Percentiles rank a stretch among this genome's conserved stretches.
Evolutionary conservation across 1,140 invertebrate genomes (phyloP).

Genomic region (Psix sp.): DNA sequence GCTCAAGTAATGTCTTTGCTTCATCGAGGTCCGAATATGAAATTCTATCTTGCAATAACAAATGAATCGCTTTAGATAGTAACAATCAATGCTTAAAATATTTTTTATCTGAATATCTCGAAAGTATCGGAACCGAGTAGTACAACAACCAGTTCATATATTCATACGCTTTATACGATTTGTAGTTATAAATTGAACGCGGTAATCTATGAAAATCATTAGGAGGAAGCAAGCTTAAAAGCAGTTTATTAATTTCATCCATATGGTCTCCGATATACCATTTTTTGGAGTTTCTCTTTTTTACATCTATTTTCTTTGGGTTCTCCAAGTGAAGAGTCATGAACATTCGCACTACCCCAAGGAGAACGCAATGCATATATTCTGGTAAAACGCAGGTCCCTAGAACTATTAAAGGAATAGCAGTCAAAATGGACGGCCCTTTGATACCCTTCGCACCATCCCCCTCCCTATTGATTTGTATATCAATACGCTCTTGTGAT

Average conservation of each 20-base stretch:
- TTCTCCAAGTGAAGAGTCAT: too few species aligned
- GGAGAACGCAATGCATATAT: too few species aligned
- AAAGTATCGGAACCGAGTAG: constrained; percentile 31
- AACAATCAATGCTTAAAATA: constrained; percentile 48
- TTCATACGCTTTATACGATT: constrained; percentile 44
- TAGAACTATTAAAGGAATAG: too few species aligned
- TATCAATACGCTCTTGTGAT: too few species aligned
- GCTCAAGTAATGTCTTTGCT: constrained; percentile 23
- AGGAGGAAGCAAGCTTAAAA: constrained; percentile 14
- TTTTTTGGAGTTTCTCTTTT: too few species aligned
- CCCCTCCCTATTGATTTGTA: too few species aligned
- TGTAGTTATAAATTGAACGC: constrained; percentile 13
- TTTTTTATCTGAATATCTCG: constrained; percentile 26
- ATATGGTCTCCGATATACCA: background rate
- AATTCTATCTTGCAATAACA: constrained; percentile 31
- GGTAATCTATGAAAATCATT: constrained; percentile 38
- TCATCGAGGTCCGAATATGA: constrained; percentile 9
- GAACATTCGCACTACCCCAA: too few species aligned
- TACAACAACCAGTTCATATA: constrained; percentile 43
- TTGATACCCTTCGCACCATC: too few species aligned
- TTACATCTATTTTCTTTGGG: too few species aligned
- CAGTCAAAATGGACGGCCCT: too few species aligned
- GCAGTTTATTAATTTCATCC: background rate
- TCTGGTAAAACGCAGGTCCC: too few species aligned
- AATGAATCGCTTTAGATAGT: constrained; percentile 25